Conservation (phyloP, 2,888 invertebrate genomes). For the Dryococelus australis region DNA sequence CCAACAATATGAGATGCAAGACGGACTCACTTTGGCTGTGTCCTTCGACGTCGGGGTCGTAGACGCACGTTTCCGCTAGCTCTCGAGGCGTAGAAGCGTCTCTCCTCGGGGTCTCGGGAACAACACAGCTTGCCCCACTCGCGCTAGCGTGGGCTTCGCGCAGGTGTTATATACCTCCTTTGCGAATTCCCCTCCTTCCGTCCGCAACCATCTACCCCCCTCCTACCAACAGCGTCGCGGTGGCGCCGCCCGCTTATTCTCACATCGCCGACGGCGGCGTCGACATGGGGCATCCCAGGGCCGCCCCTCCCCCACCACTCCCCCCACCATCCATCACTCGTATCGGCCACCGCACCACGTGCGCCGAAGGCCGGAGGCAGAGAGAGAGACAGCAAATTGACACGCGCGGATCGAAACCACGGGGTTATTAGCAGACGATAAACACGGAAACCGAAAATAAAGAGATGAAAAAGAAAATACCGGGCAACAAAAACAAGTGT, state of each 20-base stretch:
- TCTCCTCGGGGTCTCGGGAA: too few relatives aligned
- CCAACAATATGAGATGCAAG: background rate
- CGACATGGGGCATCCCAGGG: background rate
- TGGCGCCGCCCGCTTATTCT: background rate
- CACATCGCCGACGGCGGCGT: background rate
- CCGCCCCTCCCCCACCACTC: too few relatives aligned
- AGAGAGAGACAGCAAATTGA: background rate
- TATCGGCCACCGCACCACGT: background rate
- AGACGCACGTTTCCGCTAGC: background rate
- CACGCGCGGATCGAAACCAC: background rate
- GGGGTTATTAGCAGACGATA: background rate
- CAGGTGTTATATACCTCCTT: constrained; percentile 2
- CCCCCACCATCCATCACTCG: too few relatives aligned
- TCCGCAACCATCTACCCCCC: background rate
- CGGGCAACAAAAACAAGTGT: too few relatives aligned
- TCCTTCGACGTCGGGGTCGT: background rate
- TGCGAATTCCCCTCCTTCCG: background rate
- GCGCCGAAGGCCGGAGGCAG: background rate
- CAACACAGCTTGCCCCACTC: background rate
- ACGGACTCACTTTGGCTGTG: background rate
- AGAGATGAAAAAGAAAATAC: too few relatives aligned
- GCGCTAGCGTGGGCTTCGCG: background rate
- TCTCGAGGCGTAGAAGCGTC: background rate
- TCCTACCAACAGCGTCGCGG: background rate
- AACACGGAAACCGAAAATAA: too few relatives aligned